Percentiles rank a stretch among this genome's conserved stretches.
These are phyloP conservation scores for Apodemia mormo DNA, from an alignment of 2,888 invertebrate genomes.

Conservation along the genomic window DNA sequence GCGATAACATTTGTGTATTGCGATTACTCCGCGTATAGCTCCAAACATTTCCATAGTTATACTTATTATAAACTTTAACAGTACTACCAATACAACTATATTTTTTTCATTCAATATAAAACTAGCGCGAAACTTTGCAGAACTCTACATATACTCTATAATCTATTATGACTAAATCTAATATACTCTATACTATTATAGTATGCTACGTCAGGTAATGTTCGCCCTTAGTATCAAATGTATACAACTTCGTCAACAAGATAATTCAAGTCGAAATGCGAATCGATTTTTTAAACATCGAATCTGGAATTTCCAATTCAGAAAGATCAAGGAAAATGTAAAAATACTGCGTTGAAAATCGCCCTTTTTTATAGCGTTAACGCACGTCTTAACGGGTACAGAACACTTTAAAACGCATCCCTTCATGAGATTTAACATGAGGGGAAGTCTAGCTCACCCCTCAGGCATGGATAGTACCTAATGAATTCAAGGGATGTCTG, in stretches of 20 bases:
- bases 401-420: slow-evolving; percentile 51
- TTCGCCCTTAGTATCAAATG: background rate
- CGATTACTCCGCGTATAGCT: background rate
- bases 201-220: too few species aligned
- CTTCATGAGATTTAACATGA: slow-evolving; percentile 39
- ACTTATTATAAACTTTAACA: too few species aligned
- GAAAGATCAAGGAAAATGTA: slow-evolving; percentile 1
- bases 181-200: too few species aligned
- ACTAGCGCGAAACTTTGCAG: too few species aligned
- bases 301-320: background rate
- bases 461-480: slow-evolving; percentile 47
- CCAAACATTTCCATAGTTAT: background rate
- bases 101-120: too few species aligned
- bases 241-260: background rate
- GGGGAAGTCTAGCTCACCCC: slow-evolving; percentile 57
- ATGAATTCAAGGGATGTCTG: slow-evolving; percentile 50
- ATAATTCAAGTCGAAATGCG: background rate
- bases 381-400: slow-evolving; percentile 35
- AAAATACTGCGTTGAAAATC: slow-evolving; percentile 12
- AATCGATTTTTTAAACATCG: background rate
- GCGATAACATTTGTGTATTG: slow-evolving; percentile 5
- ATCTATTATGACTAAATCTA: too few species aligned
- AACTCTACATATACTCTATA: too few species aligned
- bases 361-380: slow-evolving; percentile 24
- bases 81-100: too few species aligned